These are phyloP conservation scores for Atherix ibis DNA, from an alignment of 2,888 invertebrate species.

Conservation along the genomic window DNA sequence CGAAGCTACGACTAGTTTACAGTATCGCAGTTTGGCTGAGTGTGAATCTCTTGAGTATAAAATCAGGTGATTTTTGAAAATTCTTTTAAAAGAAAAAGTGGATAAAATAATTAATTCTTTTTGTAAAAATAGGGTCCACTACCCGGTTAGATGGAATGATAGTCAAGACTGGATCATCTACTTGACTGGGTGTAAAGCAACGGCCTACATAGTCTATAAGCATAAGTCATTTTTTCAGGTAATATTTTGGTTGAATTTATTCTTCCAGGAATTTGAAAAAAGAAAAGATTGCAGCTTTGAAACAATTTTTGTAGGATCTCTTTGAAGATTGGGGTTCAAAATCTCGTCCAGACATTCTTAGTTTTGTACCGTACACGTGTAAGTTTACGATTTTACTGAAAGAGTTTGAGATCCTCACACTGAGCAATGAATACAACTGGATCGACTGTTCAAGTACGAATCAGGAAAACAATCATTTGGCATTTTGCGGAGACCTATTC, in stretches of 20 bases:
- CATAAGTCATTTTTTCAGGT: conserved; percentile 88
- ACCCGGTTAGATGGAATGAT: conserved; percentile 90
- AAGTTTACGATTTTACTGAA: conserved; percentile 79
- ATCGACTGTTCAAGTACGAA: conserved; percentile 93
- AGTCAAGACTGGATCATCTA: conserved; percentile 89
- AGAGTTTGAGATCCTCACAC: conserved; percentile 85
- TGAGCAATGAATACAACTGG: conserved; percentile 97
- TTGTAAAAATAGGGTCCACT: conserved; percentile 44
- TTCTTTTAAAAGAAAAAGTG: not conserved
- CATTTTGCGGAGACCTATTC: conserved; percentile 84
- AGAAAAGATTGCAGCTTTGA: too few species aligned
- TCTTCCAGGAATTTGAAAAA: too few species aligned
- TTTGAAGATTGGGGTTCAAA: conserved; percentile 95
- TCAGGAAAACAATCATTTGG: conserved; percentile 87
- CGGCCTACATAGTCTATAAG: conserved; percentile 79
- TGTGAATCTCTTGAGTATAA: conserved; percentile 92
- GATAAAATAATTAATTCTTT: too few species aligned
- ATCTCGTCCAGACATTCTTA: conserved; percentile 78
- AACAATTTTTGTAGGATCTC: conserved; percentile 64
- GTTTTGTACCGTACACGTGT: conserved; percentile 96
- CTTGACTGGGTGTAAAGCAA: conserved; percentile 87
- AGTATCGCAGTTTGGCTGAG: conserved; percentile 80
- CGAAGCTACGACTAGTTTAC: conserved; percentile 90
- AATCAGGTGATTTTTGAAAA: conserved; percentile 40
- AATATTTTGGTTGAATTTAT: too few species aligned